These are phyloP conservation scores for Zootermopsis nevadensis DNA, from an alignment of 2,888 invertebrate genomes.

Conservation along the genomic window DNA sequence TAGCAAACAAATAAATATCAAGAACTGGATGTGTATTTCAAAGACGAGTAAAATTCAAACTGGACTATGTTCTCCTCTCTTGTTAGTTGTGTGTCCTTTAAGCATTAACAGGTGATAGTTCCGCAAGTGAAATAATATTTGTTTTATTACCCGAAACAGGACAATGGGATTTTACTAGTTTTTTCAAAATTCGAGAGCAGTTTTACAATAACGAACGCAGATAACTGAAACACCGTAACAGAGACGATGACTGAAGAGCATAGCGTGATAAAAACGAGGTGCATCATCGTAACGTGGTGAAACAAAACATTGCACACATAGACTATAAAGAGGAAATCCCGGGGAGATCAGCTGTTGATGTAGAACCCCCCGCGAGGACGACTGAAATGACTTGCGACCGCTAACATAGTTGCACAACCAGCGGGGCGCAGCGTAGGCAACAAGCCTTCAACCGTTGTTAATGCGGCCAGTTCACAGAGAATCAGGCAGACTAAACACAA, in stretches of 20 bases:
- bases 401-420: slow-evolving; percentile 33
- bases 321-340: slow-evolving; percentile 14
- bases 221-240: too few species aligned
- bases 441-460: not conserved
- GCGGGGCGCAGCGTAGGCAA: slow-evolving; percentile 12
- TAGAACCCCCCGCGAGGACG: not conserved
- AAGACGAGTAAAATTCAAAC: too few species aligned
- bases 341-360: slow-evolving; percentile 21
- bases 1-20: too few species aligned
- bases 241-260: not conserved
- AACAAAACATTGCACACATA: not conserved
- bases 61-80: too few species aligned
- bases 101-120: too few species aligned
- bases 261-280: not conserved
- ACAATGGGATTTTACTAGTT: too few species aligned
- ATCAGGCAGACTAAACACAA: not conserved
- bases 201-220: too few species aligned
- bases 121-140: too few species aligned
- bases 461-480: not conserved
- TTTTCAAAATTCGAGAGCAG: too few species aligned
- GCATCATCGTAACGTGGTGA: not conserved
- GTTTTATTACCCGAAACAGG: too few species aligned
- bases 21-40: too few species aligned
- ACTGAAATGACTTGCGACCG: slow-evolving; percentile 39
- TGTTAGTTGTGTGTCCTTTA: too few species aligned